Percentiles rank a stretch among this genome's conserved stretches.
phyloP scores from a whole-genome alignment of 2,888 invertebrate species.

The Azorinus chamasolen region DNA sequence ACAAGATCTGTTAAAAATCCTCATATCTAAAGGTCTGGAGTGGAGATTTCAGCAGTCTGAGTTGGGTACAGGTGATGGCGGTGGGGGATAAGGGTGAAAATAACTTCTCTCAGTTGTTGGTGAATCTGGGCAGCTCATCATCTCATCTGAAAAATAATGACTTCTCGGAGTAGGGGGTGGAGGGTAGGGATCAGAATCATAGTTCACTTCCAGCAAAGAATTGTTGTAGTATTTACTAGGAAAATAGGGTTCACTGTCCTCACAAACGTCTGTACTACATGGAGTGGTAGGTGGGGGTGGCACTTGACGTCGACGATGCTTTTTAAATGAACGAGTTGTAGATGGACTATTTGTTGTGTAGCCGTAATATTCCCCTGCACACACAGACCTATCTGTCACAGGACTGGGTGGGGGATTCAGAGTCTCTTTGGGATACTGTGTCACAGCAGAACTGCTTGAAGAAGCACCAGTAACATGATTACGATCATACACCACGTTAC shows the following conservation, averaged over 20 bases:
- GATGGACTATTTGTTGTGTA: constrained; percentile 82
- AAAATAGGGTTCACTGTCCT: constrained; percentile 87
- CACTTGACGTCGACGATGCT: constrained; percentile 89
- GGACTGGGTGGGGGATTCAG: constrained; percentile 97
- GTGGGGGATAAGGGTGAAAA: constrained; percentile 94
- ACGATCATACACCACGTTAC: constrained; percentile 87
- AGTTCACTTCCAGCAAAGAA: constrained; percentile 85
- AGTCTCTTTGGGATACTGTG: constrained; percentile 90
- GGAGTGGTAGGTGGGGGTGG: constrained; percentile 96
- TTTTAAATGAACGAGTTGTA: constrained; percentile 87
- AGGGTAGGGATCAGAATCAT: constrained; percentile 91
- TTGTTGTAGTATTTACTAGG: constrained; percentile 73
- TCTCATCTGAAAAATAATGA: constrained; percentile 91
- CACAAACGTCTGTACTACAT: constrained; percentile 97
- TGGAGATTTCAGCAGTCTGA: too few species aligned
- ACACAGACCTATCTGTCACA: constrained; percentile 88
- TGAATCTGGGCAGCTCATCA: constrained; percentile 88
- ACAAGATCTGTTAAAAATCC: too few species aligned
- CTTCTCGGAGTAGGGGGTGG: constrained; percentile 92
- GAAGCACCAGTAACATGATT: constrained; percentile 90
- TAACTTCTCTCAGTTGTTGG: constrained; percentile 90
- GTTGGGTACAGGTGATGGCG: constrained; percentile 91
- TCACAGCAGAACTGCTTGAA: constrained; percentile 90
- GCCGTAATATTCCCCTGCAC: constrained; percentile 77
- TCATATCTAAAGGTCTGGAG: too few species aligned